Evolutionary conservation across 2,113 vertebrate genomes (phyloP), one percentile per base, ranked within the genome.

Genomic region (Hemichromis elongatus): DNA sequence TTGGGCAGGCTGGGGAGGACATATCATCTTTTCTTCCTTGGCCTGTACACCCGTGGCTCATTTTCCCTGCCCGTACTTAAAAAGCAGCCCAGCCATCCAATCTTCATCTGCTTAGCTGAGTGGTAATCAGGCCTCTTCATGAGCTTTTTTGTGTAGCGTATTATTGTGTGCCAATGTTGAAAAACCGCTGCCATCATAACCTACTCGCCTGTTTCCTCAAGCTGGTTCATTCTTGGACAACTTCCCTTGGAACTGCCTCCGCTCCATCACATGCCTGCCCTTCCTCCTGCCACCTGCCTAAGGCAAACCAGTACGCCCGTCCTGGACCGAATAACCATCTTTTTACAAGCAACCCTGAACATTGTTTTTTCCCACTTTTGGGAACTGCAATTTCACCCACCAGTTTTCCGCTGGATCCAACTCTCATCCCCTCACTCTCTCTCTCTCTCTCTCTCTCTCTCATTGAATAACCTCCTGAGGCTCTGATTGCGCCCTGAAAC

Each of bases 251-350:
- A 26, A 1, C 63, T 26, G 63, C 63, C 21, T 70, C 5, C 3
- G n/a, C 37, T 45, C 0, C 21, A 45, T 16, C 63, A 26, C 37
- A 37, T 26, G 63, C 37, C 37, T 26, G 37, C 0, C 37, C 63
- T 70, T 40, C 21, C 63, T 70, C 63, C 3, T 45, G 13, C 5
- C 0, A 45, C 21, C 8, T 16, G 8, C 37, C 5, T 9, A 12
- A 42, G 42, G 37, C 63, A 68, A 68, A 9, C 19, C 63, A 24
- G 37, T 6, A 42, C 24, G n/a, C n/a, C 12, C 11, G 0, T 45
- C 1, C 7, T 70, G 37, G 13, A 6, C n/a, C 13, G 3, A 70
- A 42, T 16, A 45, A 13, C 21, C 37, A 24, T 2, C 63, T 24
- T 8, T 70, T 42, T 42, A 70, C 21, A 45, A 70, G 5, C 0